phyloP scores from a whole-genome alignment of 2,113 vertebrate genomes.

The Amphilophus citrinellus region DNA sequence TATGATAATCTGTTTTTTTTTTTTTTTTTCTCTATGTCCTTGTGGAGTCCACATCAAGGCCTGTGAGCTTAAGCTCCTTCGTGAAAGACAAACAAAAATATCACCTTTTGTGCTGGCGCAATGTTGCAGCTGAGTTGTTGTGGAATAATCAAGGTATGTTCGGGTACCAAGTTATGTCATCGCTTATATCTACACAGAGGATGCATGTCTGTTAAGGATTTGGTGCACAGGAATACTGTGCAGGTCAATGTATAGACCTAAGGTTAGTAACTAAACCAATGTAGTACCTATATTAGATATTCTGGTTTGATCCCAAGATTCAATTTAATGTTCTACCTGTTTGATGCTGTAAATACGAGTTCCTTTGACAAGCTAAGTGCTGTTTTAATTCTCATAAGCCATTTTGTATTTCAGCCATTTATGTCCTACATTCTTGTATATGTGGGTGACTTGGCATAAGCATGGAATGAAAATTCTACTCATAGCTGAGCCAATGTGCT shows the following conservation, averaged over 20 bases:
- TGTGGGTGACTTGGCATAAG: conserved; percentile 3
- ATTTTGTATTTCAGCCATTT: conserved; percentile 5
- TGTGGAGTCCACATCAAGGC: conserved; percentile 26
- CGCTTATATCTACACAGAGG: background rate
- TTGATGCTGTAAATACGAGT: background rate
- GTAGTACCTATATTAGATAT: background rate
- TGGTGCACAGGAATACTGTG: background rate
- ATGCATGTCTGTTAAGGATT: background rate
- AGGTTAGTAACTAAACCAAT: background rate
- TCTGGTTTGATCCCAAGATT: background rate
- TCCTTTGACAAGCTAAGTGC: conserved; percentile 8
- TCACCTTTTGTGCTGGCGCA: conserved; percentile 16
- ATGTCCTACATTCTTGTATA: background rate
- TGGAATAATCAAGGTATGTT: background rate
- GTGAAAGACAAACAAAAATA: conserved; percentile 45
- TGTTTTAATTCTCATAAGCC: background rate
- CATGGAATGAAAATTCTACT: conserved; percentile 30
- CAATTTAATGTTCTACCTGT: background rate
- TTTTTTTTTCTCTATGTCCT: conserved; percentile 1
- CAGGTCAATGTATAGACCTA: background rate
- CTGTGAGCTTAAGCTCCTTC: conserved; percentile 8
- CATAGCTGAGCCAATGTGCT: conserved; percentile 35
- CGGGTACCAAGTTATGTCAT: background rate
- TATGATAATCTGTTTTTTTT: conserved; percentile 8
- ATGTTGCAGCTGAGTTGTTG: background rate